Conservation (phyloP, 1,140 invertebrate genomes). For the Augochlora pura region DNA sequence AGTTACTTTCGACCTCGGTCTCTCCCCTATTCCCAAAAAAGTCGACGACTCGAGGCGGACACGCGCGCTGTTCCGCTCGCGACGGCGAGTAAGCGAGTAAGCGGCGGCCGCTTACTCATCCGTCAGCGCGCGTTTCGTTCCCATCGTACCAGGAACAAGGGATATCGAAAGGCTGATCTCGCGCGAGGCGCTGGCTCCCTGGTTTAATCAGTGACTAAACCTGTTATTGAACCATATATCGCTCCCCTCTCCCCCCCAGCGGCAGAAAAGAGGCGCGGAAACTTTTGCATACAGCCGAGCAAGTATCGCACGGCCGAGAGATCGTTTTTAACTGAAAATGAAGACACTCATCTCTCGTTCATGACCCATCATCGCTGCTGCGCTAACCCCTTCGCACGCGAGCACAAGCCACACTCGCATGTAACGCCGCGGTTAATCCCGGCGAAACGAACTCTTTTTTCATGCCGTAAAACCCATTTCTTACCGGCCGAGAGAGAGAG, state of each 20-base stretch:
- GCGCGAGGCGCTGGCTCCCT: constrained; percentile 29
- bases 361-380: constrained; percentile 34
- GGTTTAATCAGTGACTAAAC: constrained; percentile 63
- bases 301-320: background rate
- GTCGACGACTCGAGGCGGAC: constrained; percentile 32
- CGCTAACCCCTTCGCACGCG: background rate
- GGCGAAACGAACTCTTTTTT: background rate
- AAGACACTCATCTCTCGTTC: constrained; percentile 35
- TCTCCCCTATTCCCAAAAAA: constrained; percentile 59
- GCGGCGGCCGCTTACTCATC: constrained; percentile 54
- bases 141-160: constrained; percentile 58
- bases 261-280: constrained; percentile 18
- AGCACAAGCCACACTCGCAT: background rate
- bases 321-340: background rate
- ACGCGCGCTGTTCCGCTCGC: constrained; percentile 22
- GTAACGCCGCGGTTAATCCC: background rate
- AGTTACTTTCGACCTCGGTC: constrained; percentile 13
- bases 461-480: background rate
- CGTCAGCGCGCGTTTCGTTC: constrained; percentile 35
- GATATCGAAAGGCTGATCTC: constrained; percentile 53
- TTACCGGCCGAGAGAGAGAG: too few relatives aligned
- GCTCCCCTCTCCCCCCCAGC: constrained; percentile 14
- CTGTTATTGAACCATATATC: constrained; percentile 46
- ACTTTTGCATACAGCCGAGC: constrained; percentile 15
- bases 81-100: too few relatives aligned